Evolutionary conservation across 2,888 invertebrate genomes (phyloP).

Genomic region (Leptinotarsa haldemani): DNA sequence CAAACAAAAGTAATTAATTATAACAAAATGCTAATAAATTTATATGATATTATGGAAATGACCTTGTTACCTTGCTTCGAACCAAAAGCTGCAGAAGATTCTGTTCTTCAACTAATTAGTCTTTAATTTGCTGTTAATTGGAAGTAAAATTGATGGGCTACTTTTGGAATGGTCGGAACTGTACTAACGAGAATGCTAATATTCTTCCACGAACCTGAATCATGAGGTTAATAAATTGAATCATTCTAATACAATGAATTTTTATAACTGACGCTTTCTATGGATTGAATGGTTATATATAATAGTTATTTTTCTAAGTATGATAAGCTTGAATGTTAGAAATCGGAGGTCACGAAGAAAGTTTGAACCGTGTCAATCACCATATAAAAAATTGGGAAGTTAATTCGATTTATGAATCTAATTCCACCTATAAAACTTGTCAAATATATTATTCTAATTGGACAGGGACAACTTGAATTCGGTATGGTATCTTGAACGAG

Average conservation of each 20-base stretch:
- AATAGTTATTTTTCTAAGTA: not conserved
- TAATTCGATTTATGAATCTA: not conserved
- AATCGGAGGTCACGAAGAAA: not conserved
- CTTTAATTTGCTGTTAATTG: slow-evolving; percentile 53
- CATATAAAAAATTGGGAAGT: not conserved
- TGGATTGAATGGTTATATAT: not conserved
- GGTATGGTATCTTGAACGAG: slow-evolving; percentile 26
- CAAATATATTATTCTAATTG: slow-evolving; percentile 30
- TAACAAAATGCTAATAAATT: slow-evolving; percentile 37
- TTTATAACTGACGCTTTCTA: not conserved
- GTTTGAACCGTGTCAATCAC: not conserved
- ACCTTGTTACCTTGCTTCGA: slow-evolving; percentile 32
- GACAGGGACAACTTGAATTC: slow-evolving; percentile 30
- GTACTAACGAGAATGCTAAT: slow-evolving; percentile 8
- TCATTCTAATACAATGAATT: slow-evolving; percentile 1
- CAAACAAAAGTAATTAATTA: slow-evolving; percentile 36
- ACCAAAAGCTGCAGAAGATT: slow-evolving; percentile 36
- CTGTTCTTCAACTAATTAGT: slow-evolving; percentile 54
- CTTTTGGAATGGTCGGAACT: slow-evolving; percentile 36
- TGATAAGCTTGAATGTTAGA: not conserved
- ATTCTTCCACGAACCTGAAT: not conserved
- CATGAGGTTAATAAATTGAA: not conserved
- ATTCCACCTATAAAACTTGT: slow-evolving; percentile 28
- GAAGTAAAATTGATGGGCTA: slow-evolving; percentile 45
- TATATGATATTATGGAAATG: slow-evolving; percentile 34